A percentile compares a stretch with the other conserved stretches of the same genome.
phyloP scores from a whole-genome alignment of 2,797 vertebrate species.

The Onychomys leucogaster region DNA sequence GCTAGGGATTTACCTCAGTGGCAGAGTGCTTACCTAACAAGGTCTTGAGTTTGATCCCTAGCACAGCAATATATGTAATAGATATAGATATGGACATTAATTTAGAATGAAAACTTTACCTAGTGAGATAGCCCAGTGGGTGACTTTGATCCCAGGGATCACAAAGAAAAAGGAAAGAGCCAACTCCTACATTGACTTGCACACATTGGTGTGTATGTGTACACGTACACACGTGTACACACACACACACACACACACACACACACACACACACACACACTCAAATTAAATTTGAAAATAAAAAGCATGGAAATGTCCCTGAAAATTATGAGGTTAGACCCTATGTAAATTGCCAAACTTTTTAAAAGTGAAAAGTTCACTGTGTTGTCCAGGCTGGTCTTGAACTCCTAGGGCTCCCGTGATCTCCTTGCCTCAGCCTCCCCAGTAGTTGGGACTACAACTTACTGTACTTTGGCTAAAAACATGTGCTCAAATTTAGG shows the following conservation, averaged over 20 bases:
- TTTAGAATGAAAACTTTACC: not conserved
- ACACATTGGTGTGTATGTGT: not conserved
- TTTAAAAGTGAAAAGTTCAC: not conserved
- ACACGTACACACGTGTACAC: not conserved
- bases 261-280: not conserved
- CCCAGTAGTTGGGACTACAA: not conserved
- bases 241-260: not conserved
- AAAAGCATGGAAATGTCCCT: constrained; percentile 8
- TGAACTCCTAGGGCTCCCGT: not conserved
- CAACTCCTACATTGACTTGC: not conserved
- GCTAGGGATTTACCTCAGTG: not conserved
- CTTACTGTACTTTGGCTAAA: not conserved
- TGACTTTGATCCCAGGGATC: not conserved
- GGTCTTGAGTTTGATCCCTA: not conserved
- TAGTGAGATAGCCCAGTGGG: not conserved
- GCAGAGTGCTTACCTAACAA: not conserved
- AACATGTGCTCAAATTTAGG: constrained; percentile 36
- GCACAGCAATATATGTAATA: not conserved
- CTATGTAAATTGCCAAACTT: constrained; percentile 2
- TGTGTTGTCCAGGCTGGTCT: not conserved
- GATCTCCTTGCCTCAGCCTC: not conserved
- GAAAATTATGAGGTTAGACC: constrained; percentile 8
- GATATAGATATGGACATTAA: not conserved
- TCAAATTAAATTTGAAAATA: not conserved
- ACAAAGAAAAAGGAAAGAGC: not conserved